These are phyloP conservation scores for Neoarius graeffei DNA, from an alignment of 2,113 vertebrate species.

Conservation along the genomic window DNA sequence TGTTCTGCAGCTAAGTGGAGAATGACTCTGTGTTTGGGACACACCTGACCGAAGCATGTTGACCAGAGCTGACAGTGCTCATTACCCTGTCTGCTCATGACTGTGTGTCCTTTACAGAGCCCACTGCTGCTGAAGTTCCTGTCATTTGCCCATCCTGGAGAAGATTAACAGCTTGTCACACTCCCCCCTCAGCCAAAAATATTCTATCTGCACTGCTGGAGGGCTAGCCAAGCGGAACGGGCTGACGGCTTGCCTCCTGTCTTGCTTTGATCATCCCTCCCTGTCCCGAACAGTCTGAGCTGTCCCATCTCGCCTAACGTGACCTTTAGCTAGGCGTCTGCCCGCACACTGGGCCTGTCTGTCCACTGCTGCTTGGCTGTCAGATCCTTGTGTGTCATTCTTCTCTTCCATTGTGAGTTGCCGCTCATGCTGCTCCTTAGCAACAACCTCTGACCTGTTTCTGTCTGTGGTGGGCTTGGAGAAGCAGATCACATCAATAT, in stretches of 20 bases:
- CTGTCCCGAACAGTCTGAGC: slow-evolving; percentile 55
- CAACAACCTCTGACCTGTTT: slow-evolving; percentile 40
- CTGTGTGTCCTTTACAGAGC: slow-evolving; percentile 59
- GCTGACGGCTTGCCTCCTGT: slow-evolving; percentile 65
- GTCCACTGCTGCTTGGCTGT: slow-evolving; percentile 51
- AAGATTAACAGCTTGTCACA: slow-evolving; percentile 70
- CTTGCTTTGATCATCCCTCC: slow-evolving; percentile 46
- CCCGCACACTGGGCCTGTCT: slow-evolving; percentile 51
- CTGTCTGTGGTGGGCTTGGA: neutral
- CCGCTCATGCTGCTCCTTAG: slow-evolving; percentile 25
- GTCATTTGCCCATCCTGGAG: slow-evolving; percentile 61
- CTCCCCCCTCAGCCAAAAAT: slow-evolving; percentile 58
- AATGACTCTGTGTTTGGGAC: slow-evolving; percentile 37
- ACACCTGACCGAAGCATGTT: slow-evolving; percentile 42
- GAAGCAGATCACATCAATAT: neutral
- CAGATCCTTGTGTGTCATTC: slow-evolving; percentile 37
- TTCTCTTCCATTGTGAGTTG: slow-evolving; percentile 15
- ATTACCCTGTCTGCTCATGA: slow-evolving; percentile 49
- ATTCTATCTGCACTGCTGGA: slow-evolving; percentile 62
- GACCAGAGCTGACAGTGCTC: slow-evolving; percentile 48
- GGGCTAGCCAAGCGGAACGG: slow-evolving; percentile 67
- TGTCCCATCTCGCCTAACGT: slow-evolving; percentile 58
- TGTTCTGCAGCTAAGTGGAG: slow-evolving; percentile 31
- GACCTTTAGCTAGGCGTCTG: slow-evolving; percentile 55
- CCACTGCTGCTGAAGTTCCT: slow-evolving; percentile 58